These are phyloP conservation scores for Ceratosolen solmsi DNA, from an alignment of 1,140 invertebrate species.

Conservation along the genomic window DNA sequence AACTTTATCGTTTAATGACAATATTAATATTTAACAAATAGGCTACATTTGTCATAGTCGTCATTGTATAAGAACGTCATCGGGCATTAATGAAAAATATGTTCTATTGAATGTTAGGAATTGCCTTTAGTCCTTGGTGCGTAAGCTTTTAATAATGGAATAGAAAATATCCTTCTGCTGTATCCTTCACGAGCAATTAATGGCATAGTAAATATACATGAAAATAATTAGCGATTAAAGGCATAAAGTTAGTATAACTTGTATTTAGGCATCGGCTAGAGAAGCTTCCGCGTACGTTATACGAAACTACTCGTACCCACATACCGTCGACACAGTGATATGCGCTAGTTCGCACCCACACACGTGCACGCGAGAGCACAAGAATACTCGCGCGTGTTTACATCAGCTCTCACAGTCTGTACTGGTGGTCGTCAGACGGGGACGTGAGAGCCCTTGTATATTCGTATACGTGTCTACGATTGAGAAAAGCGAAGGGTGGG, in stretches of 20 bases:
- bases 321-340: not conserved
- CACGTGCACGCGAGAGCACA: not conserved
- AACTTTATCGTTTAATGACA: no score
- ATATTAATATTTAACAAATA: no score
- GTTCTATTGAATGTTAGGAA: no score
- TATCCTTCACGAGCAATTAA: not conserved
- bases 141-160: not conserved
- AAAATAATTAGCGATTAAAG: slow-evolving; percentile 45
- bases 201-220: no score
- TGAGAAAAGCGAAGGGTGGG: not conserved
- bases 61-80: no score
- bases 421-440: slow-evolving; percentile 42
- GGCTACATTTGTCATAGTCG: no score
- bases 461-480: slow-evolving; percentile 58
- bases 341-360: not conserved
- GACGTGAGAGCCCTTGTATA: slow-evolving; percentile 42
- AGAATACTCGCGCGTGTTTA: not conserved
- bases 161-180: not conserved
- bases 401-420: not conserved
- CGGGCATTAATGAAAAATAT: no score
- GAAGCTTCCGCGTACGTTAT: slow-evolving; percentile 40
- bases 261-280: not conserved
- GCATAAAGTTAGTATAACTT: slow-evolving; percentile 4
- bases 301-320: not conserved
- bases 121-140: no score